These are phyloP conservation scores for Prunella strophiata DNA, from an alignment of 2,797 vertebrate species.

Conservation along the genomic window DNA sequence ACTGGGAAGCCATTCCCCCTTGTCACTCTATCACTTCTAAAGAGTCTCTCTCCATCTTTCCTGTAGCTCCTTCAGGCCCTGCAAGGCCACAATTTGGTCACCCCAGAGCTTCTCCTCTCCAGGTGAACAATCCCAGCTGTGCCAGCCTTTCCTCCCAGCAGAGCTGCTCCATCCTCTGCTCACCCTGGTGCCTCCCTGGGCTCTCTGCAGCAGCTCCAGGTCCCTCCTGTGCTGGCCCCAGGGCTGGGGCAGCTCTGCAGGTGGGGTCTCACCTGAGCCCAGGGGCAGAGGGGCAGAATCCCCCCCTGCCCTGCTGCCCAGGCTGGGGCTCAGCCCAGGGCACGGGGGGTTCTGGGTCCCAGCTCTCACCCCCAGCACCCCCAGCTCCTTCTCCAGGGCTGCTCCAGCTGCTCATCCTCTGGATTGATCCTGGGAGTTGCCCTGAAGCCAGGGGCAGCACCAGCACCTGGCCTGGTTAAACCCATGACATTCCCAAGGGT, in stretches of 20 bases:
- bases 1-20: background rate
- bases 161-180: too few relatives aligned
- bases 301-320: background rate
- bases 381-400: background rate
- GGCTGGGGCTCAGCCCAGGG: background rate
- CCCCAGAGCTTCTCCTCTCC: background rate
- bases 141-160: too few relatives aligned
- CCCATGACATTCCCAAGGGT: rapidly evolving
- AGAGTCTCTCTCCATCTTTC: rapidly evolving
- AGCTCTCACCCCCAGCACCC: background rate
- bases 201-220: background rate
- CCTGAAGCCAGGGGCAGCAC: background rate
- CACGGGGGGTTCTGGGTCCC: background rate
- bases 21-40: background rate
- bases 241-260: background rate
- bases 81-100: rapidly evolving
- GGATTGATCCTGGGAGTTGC: rapidly evolving
- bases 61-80: rapidly evolving
- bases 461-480: background rate
- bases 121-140: too few relatives aligned
- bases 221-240: background rate
- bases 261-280: background rate
- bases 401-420: background rate
- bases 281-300: background rate
- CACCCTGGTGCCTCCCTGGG: too few relatives aligned